A percentile compares a stretch with the other conserved stretches of the same genome.
phyloP scores from a whole-genome alignment of 1,140 invertebrate species.

The Tigriopus japonicus region DNA sequence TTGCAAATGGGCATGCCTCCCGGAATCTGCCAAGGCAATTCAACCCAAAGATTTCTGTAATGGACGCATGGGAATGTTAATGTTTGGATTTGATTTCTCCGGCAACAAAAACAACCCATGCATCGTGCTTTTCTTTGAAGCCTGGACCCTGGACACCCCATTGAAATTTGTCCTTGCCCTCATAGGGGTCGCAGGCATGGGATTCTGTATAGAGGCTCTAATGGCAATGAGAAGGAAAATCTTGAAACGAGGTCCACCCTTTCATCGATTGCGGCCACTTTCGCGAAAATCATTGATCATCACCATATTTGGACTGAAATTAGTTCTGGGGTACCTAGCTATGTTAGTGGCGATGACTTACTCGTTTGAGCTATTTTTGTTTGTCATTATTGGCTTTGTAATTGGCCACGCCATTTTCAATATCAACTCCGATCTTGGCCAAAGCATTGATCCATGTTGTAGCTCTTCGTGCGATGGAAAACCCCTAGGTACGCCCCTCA shows the following conservation, averaged over 20 bases:
- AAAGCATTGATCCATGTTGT: constrained; percentile 6
- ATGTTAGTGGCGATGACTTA: constrained; percentile 15
- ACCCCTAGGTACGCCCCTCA: too few species aligned
- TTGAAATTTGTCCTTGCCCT: constrained; percentile 10
- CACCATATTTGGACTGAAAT: constrained; percentile 3
- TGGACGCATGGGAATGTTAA: constrained; percentile 6
- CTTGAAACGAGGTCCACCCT: background rate
- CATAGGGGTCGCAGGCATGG: constrained; percentile 1
- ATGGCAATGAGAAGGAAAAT: background rate
- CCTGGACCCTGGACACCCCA: constrained; percentile 7
- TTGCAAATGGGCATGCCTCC: constrained; percentile 5
- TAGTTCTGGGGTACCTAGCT: constrained; percentile 10
- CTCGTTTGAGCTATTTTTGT: constrained; percentile 10
- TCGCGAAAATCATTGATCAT: constrained; percentile 4
- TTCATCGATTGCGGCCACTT: background rate
- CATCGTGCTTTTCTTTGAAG: constrained; percentile 8
- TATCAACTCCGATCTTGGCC: background rate
- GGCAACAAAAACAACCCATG: background rate
- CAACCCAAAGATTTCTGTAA: background rate
- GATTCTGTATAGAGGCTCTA: background rate
- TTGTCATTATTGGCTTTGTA: constrained; percentile 5
- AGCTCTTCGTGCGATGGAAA: background rate
- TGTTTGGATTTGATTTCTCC: constrained; percentile 1
- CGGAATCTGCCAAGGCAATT: background rate
- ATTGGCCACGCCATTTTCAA: constrained; percentile 13